Percentiles rank a stretch among this genome's conserved stretches.
These are phyloP conservation scores for Orussus abietinus DNA, from an alignment of 1,140 invertebrate species.

Conservation along the genomic window DNA sequence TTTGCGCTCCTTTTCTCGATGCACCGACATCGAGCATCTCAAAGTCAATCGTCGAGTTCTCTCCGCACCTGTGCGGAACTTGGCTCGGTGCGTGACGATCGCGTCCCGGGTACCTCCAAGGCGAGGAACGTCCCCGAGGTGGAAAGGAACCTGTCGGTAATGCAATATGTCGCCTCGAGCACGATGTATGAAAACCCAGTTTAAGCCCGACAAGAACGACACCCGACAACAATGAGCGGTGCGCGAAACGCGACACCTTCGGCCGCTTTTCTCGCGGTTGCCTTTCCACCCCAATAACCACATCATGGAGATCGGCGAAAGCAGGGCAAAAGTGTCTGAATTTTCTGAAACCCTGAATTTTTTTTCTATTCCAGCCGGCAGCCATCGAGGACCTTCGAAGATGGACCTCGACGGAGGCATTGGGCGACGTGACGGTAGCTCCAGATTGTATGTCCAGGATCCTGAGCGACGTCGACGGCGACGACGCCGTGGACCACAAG, in stretches of 20 bases:
- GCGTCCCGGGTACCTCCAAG: no score
- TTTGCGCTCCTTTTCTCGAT: no score
- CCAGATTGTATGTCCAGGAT: conserved; percentile 66
- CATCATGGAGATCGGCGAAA: no score
- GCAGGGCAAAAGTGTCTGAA: no score
- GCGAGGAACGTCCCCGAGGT: no score
- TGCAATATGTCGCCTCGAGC: conserved; percentile 35
- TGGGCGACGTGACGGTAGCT: conserved; percentile 75
- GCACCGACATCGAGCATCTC: no score
- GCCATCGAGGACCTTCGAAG: conserved; percentile 72
- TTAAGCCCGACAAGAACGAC: conserved; percentile 29
- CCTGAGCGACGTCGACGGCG: conserved; percentile 55
- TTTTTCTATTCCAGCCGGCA: conserved; percentile 63
- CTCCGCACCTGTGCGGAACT: no score
- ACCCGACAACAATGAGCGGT: conserved; percentile 32
- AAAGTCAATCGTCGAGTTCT: no score
- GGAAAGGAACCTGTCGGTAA: conserved; percentile 38
- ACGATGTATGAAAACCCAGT: conserved; percentile 40
- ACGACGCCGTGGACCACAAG: conserved; percentile 73
- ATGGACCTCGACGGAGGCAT: conserved; percentile 79
- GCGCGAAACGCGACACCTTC: conserved; percentile 24
- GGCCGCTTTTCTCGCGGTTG: conserved; percentile 15
- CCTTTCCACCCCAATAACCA: conserved; percentile 34
- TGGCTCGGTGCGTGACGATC: no score
- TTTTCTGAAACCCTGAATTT: neutral